These are phyloP conservation scores for Dolichotis patagonum DNA, from an alignment of 2,113 vertebrate genomes.

Conservation along the genomic window DNA sequence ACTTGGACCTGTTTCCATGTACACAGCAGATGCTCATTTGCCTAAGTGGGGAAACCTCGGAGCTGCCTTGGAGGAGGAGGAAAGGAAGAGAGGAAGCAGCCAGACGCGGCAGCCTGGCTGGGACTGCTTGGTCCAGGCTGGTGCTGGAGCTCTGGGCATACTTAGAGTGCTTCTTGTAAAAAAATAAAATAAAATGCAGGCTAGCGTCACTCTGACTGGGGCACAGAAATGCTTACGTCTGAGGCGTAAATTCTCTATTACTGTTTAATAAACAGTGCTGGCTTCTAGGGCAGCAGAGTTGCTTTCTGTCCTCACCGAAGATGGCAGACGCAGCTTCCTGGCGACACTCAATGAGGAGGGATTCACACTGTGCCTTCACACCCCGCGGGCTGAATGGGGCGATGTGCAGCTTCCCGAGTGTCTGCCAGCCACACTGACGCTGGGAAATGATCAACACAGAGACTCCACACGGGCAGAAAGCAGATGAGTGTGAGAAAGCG, in stretches of 20 bases:
- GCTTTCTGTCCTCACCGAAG: constrained; percentile 34
- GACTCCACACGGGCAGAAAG: background rate
- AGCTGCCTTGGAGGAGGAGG: background rate
- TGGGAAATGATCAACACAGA: background rate
- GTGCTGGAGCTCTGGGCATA: background rate
- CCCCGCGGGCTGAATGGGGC: background rate
- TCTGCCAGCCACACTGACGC: background rate
- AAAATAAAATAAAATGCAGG: background rate
- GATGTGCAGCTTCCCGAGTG: background rate
- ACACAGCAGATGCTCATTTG: constrained; percentile 56
- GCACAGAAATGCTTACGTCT: background rate
- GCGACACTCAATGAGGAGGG: constrained; percentile 1
- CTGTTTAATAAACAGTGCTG: constrained; percentile 51
- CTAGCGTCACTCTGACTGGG: background rate
- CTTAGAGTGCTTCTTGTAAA: background rate
- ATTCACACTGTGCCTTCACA: background rate
- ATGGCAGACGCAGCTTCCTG: constrained; percentile 52
- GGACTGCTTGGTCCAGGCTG: background rate
- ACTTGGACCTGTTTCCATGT: background rate
- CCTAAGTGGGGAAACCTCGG: background rate
- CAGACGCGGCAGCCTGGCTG: rapidly evolving
- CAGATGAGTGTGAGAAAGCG: background rate
- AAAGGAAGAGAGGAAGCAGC: too few species aligned
- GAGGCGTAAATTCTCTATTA: background rate
- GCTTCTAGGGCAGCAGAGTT: background rate